These are phyloP conservation scores for Onychomys leucogaster DNA, from an alignment of 2,797 vertebrate species.

Conservation along the genomic window DNA sequence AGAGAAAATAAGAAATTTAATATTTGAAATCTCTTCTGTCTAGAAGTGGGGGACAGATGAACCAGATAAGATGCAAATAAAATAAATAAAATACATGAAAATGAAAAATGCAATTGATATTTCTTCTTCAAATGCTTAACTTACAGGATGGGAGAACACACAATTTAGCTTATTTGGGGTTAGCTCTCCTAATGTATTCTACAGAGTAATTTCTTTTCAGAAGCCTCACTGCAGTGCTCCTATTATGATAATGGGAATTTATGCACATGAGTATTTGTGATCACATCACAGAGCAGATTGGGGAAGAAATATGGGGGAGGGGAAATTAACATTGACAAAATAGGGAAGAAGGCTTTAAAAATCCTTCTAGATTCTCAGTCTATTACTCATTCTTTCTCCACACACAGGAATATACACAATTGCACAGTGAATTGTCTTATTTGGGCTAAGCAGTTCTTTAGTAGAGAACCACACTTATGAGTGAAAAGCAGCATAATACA, in stretches of 20 bases:
- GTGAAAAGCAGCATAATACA: slow-evolving; percentile 86
- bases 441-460: slow-evolving; percentile 84
- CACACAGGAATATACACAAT: slow-evolving; percentile 32
- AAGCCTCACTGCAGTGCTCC: slow-evolving; percentile 72
- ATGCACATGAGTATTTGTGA: slow-evolving; percentile 82
- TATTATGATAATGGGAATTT: slow-evolving; percentile 81
- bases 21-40: slow-evolving; percentile 81
- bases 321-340: slow-evolving; percentile 68
- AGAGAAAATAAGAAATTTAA: slow-evolving; percentile 84
- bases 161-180: slow-evolving; percentile 82
- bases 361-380: slow-evolving; percentile 46
- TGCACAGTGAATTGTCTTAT: slow-evolving; percentile 84
- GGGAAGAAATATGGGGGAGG: slow-evolving; percentile 61
- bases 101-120: slow-evolving; percentile 80
- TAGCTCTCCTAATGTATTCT: slow-evolving; percentile 78
- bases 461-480: slow-evolving; percentile 80
- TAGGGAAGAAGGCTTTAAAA: slow-evolving; percentile 59
- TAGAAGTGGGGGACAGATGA: slow-evolving; percentile 68
- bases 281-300: slow-evolving; percentile 80
- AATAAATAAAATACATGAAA: slow-evolving; percentile 80
- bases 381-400: slow-evolving; percentile 42
- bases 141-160: slow-evolving; percentile 62
- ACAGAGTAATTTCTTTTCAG: slow-evolving; percentile 78
- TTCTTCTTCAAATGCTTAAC: slow-evolving; percentile 80
- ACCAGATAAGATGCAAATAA: slow-evolving; percentile 80